These are phyloP conservation scores for Buathra laborator DNA, from an alignment of 2,888 invertebrate genomes.

Conservation along the genomic window DNA sequence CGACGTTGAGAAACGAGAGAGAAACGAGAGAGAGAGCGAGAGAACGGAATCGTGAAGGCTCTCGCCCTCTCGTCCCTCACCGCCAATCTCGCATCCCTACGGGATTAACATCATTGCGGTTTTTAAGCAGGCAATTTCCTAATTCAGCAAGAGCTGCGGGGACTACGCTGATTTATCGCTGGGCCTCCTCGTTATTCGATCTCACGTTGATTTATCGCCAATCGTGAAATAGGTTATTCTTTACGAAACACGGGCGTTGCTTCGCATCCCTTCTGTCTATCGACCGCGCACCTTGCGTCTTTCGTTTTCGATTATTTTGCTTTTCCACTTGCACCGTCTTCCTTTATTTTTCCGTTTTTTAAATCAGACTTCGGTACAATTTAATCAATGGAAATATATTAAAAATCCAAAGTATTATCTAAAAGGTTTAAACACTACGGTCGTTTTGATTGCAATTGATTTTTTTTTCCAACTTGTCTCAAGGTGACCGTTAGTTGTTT, in stretches of 20 bases:
- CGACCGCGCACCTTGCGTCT: conserved; percentile 42
- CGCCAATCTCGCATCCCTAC: conserved; percentile 68
- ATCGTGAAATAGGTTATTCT: conserved; percentile 65
- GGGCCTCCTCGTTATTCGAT: conserved; percentile 71
- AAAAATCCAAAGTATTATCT: too few species aligned
- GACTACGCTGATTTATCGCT: conserved; percentile 71
- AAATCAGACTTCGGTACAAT: too few species aligned
- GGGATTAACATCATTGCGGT: conserved; percentile 84
- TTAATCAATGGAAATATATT: too few species aligned
- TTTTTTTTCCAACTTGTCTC: conserved; percentile 18
- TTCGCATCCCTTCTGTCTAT: conserved; percentile 22
- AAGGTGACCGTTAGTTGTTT: conserved; percentile 64
- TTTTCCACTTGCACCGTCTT: too few species aligned
- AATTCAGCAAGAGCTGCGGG: conserved; percentile 78
- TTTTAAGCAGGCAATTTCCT: conserved; percentile 85
- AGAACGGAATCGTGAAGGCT: conserved; percentile 38
- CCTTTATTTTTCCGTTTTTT: too few species aligned
- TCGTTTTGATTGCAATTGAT: not conserved
- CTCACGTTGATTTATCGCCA: conserved; percentile 72
- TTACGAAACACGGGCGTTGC: conserved; percentile 24
- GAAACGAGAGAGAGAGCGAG: too few species aligned
- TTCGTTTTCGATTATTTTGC: not conserved
- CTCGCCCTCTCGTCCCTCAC: conserved; percentile 44
- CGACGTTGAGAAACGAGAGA: not conserved
- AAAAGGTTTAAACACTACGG: too few species aligned